Evolutionary conservation across 2,113 vertebrate species (phyloP).

Genomic region (Zosterops borbonicus): DNA sequence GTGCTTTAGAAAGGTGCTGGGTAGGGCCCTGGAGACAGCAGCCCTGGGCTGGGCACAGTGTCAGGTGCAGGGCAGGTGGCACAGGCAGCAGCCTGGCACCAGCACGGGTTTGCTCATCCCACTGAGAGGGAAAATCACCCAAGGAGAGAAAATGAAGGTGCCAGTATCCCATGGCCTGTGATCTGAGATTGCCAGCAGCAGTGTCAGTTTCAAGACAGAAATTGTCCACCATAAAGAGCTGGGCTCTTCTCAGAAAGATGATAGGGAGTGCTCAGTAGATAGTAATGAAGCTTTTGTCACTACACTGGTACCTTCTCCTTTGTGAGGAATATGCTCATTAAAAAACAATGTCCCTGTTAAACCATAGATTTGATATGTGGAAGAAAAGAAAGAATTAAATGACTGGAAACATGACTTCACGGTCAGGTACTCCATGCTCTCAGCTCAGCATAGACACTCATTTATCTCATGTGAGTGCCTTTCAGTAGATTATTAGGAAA

Average conservation of each 20-base stretch:
- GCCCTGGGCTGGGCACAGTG: not conserved
- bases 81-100: not conserved
- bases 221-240: not conserved
- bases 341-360: not conserved
- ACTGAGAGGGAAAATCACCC: not conserved
- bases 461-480: not conserved
- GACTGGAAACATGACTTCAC: not conserved
- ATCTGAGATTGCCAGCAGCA: not conserved
- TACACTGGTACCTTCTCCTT: not conserved
- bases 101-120: not conserved
- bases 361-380: not conserved
- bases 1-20: not conserved
- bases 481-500: constrained; percentile 16
- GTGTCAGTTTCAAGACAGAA: not conserved
- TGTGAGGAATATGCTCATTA: not conserved
- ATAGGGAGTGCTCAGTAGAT: not conserved
- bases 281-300: not conserved
- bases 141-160: not conserved
- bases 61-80: not conserved
- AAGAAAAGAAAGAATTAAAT: not conserved
- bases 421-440: not conserved
- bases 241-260: not conserved
- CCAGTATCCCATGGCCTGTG: not conserved
- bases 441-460: not conserved
- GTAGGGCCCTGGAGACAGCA: not conserved